phyloP scores from a whole-genome alignment of 2,888 invertebrate genomes.

The Epistrophella euchroma region DNA sequence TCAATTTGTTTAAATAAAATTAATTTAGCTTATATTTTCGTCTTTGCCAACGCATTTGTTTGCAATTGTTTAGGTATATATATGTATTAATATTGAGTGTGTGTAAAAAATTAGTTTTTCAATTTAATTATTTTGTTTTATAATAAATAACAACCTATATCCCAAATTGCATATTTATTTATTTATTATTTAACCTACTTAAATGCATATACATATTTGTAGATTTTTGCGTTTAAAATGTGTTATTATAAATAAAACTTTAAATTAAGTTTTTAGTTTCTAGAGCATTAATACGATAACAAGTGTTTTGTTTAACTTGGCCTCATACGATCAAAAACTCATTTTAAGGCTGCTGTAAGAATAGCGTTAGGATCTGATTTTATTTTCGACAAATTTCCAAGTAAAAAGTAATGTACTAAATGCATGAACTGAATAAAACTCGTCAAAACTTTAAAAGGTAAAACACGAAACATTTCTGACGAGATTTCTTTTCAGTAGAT shows the following conservation, averaged over 20 bases:
- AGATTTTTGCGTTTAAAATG: slow-evolving; percentile 1
- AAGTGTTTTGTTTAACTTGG: slow-evolving; percentile 1
- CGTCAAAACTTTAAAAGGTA: slow-evolving; percentile 6
- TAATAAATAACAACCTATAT: slow-evolving; percentile 73
- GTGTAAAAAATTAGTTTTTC: slow-evolving; percentile 57
- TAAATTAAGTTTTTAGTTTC: slow-evolving; percentile 4
- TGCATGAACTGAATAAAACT: slow-evolving; percentile 12
- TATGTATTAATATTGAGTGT: slow-evolving; percentile 36
- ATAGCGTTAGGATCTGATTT: slow-evolving; percentile 29
- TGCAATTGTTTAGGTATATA: slow-evolving; percentile 25
- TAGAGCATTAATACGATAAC: slow-evolving; percentile 28
- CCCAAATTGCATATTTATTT: slow-evolving; percentile 55
- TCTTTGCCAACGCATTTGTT: slow-evolving; percentile 57
- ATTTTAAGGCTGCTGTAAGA: slow-evolving; percentile 32
- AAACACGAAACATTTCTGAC: not conserved
- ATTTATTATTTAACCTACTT: not conserved
- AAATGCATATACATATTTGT: slow-evolving; percentile 26
- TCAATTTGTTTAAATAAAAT: slow-evolving; percentile 51
- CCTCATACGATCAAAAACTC: slow-evolving; percentile 5
- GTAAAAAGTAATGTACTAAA: not conserved
- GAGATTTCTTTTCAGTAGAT: not conserved
- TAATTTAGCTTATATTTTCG: slow-evolving; percentile 52
- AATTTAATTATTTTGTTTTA: slow-evolving; percentile 52
- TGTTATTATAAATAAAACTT: slow-evolving; percentile 16
- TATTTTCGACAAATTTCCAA: not conserved